Evolutionary conservation across 2,888 invertebrate species (phyloP).

Genomic region (Caenorhabditis angaria): DNA sequence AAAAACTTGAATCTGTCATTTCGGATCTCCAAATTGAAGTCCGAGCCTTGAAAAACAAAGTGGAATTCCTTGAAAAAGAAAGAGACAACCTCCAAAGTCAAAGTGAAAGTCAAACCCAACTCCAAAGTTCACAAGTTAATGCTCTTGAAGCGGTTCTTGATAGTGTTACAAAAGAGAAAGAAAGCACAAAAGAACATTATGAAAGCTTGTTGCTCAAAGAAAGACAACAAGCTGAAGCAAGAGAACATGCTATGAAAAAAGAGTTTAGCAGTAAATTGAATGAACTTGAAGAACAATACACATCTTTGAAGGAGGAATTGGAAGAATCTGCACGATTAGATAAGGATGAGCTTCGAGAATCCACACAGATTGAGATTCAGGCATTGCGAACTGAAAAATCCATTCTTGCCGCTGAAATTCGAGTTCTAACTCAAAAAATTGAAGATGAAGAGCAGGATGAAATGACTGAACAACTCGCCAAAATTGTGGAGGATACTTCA

Average conservation of each 20-base stretch:
- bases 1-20: conserved; percentile 64
- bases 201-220: conserved; percentile 66
- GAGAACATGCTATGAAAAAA: conserved; percentile 68
- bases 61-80: conserved; percentile 71
- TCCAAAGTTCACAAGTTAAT: conserved; percentile 71
- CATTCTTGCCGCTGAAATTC: conserved; percentile 58
- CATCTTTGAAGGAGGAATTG: conserved; percentile 64
- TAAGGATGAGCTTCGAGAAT: conserved; percentile 57
- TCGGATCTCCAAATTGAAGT: conserved; percentile 69
- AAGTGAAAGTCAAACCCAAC: conserved; percentile 69
- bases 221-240: conserved; percentile 64
- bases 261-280: conserved; percentile 70
- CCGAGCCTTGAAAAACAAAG: conserved; percentile 69
- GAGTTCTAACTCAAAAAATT: conserved; percentile 52
- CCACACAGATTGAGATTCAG: conserved; percentile 64
- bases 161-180: conserved; percentile 71
- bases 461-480: conserved; percentile 46
- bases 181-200: conserved; percentile 68
- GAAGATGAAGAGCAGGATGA: conserved; percentile 48
- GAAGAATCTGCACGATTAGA: conserved; percentile 59
- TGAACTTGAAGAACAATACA: conserved; percentile 71
- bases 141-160: conserved; percentile 72
- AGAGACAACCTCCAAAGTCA: conserved; percentile 70
- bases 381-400: conserved; percentile 56
- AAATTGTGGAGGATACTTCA: conserved; percentile 52